These are phyloP conservation scores for Creontiades dilutus DNA, from an alignment of 2,888 invertebrate species.

Conservation along the genomic window DNA sequence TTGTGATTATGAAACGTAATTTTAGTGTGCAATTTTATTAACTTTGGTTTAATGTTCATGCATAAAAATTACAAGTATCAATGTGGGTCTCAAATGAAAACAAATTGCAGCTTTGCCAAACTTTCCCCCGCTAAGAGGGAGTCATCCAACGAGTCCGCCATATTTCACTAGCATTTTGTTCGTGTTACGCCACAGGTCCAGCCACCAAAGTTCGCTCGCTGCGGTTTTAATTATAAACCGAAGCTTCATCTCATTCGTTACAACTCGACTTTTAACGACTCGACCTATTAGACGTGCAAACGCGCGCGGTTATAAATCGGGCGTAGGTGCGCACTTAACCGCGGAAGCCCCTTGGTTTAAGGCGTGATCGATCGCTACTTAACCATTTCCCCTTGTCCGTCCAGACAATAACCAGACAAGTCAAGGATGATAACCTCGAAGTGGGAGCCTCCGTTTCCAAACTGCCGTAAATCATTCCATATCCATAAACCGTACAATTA, in stretches of 20 bases:
- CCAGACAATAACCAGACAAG: slow-evolving; percentile 13
- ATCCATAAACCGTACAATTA: neutral
- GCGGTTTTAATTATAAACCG: slow-evolving; percentile 4
- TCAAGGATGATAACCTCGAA: neutral
- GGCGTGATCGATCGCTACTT: slow-evolving; percentile 7
- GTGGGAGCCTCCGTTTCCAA: neutral
- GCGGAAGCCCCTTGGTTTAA: slow-evolving; percentile 2
- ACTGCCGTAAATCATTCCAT: neutral
- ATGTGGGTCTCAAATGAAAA: no score
- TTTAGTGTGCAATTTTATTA: no score
- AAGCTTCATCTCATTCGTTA: slow-evolving; percentile 11
- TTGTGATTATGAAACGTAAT: no score
- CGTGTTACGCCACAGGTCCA: neutral
- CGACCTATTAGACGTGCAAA: slow-evolving; percentile 18
- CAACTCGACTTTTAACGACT: slow-evolving; percentile 11
- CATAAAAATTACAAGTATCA: no score
- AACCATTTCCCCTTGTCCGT: neutral
- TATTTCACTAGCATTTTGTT: neutral
- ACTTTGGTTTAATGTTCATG: no score
- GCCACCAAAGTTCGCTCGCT: neutral
- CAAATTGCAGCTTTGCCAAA: no score
- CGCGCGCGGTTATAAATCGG: slow-evolving; percentile 25
- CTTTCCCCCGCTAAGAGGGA: neutral
- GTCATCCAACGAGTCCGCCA: neutral
- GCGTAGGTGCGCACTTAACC: slow-evolving; percentile 3